These are phyloP conservation scores for Pissodes strobi DNA, from an alignment of 1,140 invertebrate species.

Conservation along the genomic window DNA sequence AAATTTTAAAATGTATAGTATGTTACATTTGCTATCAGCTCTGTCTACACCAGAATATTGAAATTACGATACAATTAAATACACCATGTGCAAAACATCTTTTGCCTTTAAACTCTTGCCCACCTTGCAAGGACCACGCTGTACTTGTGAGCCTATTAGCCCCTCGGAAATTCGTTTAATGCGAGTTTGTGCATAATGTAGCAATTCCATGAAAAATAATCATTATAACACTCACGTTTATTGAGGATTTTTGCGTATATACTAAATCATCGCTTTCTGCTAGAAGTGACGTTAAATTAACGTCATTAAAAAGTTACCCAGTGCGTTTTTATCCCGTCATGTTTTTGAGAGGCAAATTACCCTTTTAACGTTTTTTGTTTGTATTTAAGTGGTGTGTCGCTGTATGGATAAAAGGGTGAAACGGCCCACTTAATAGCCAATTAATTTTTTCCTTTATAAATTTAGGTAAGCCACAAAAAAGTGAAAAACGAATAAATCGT, in stretches of 20 bases:
- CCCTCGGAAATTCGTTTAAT: too few species aligned
- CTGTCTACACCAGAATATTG: too few species aligned
- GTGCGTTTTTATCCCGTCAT: constrained; percentile 19
- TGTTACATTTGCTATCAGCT: too few species aligned
- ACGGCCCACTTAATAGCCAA: constrained; percentile 29
- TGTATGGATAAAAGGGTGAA: constrained; percentile 21
- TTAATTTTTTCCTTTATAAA: constrained; percentile 23
- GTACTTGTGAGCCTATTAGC: too few species aligned
- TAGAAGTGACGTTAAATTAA: constrained; percentile 24
- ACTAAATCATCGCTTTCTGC: constrained; percentile 14
- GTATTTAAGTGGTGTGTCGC: constrained; percentile 21
- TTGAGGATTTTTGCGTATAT: neutral
- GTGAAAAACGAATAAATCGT: constrained; percentile 44
- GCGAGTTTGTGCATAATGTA: too few species aligned
- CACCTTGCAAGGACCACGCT: too few species aligned
- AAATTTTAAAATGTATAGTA: too few species aligned
- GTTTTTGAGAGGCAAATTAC: constrained; percentile 30
- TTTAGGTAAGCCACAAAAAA: constrained; percentile 19
- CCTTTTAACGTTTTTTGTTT: constrained; percentile 25
- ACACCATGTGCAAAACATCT: too few species aligned
- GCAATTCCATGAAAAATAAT: too few species aligned
- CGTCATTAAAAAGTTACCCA: constrained; percentile 31
- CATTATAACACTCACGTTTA: neutral
- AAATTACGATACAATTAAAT: too few species aligned
- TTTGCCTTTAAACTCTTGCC: too few species aligned